Base-by-base conservation (phyloP, 2,888 invertebrate species). In the Matsumyia berberina region DNA sequence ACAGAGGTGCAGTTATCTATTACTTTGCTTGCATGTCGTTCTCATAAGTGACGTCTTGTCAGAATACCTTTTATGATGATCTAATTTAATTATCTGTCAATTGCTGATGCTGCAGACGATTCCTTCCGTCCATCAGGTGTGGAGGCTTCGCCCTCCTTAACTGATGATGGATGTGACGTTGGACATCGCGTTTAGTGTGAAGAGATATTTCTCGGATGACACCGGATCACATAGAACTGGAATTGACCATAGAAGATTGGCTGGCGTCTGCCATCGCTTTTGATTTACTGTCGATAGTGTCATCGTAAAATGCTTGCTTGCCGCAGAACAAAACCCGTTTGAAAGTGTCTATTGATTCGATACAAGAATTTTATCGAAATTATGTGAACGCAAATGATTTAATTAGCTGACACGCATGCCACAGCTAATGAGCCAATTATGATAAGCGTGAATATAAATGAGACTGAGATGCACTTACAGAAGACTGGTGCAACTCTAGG, bases 371-470 rank as follows among this genome's bases (percentile, higher is more conserved):
- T 64, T 70, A 78, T 78, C 78, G 46, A 49, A 57, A 55, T 70
- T 19, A 78, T 78, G 70, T 70, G 78, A 78, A 64, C 78, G 70
- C 69, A 78, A 72, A 78, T 51, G 72, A 66, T 72, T 72, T 79
- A 72, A 79, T 79, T 79, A 79, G 79, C 29, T 17, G 44, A 79
- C 72, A 79, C 39, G 79, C 79, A 72, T 66, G 51, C 51, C 58
- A 33, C 66, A 44, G 44, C 44, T 66, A 72, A 72, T 29, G 55
- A 4, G 64, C 8, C 70, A 37, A 64, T 70, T 64, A 62, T 78
- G 69, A 57, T 57, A 46, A 55, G 57, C 15, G 15, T 24, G 24
- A 24, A 24, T 24, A 24, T 24, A 24, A 24, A 24, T 24, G 24
- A 24, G 24, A 3, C 4, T 1, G 24, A 24, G 24, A 24, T 24